Base-by-base conservation (phyloP, 2,113 vertebrate genomes). In the Phocoena sinus region DNA sequence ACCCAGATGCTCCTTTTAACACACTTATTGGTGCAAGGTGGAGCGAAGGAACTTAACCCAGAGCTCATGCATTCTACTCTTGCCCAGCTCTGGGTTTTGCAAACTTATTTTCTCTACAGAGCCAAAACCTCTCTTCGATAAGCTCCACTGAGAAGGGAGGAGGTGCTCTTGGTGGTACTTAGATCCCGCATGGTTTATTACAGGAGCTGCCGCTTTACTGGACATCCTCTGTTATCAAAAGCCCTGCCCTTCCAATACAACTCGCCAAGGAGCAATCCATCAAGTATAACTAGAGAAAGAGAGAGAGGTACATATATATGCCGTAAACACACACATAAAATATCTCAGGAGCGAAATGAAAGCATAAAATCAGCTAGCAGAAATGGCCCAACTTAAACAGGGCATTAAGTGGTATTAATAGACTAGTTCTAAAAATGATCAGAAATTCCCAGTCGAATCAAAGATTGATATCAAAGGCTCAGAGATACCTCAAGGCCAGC, bases 391-490 rank as follows among this genome's bases (percentile, higher is more conserved):
- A 96, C 95, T 98, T 98, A 98, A 98, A 97, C 98, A 98, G 94
- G 98, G 96, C 97, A 98, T 98, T 99, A 98, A 97, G 86, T 97
- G 97, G 96, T 98, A 98, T 98, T 98, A 98, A 97, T 97, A 74
- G 98, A 97, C 97, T 94, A 97, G 97, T 97, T 98, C 98, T 97
- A 97, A 96, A 97, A 98, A 98, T 92, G 98, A 98, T 98, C 98
- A 98, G 90, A 99, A 98, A 99, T 98, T 98, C 98, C 98, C 95
- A 0, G 96, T 26, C 83, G 98, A 98, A 98, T 98, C 97, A 98
- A 98, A 99, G 98, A 98, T 98, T 97, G 98, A 98, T 98, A 99
- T 99, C 98, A 99, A 99, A 99, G 98, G 97, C 97, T 98, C 91
- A 80, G 82, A 97, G 97, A 98, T 98, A 98, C 97, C 98, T 99